Evolutionary conservation across 2,888 invertebrate species (phyloP).

Genomic region (Euplagia quadripunctaria): DNA sequence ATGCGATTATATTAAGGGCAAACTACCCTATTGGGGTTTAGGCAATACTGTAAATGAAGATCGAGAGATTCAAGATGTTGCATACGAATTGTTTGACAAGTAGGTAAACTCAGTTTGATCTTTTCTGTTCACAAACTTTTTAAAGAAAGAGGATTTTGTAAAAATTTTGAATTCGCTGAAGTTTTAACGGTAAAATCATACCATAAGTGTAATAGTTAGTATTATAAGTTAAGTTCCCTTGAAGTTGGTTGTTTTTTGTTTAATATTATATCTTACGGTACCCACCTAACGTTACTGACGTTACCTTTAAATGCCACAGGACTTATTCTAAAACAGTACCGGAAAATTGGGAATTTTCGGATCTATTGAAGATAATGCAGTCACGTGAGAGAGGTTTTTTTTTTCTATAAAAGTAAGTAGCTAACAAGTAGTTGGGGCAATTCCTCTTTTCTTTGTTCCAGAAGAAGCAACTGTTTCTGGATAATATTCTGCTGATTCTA

Average conservation of each 20-base stretch:
- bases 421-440: too few species aligned
- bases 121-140: constrained; percentile 12
- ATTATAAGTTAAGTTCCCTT: background rate
- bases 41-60: constrained; percentile 16
- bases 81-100: constrained; percentile 10
- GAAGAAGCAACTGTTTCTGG: too few species aligned
- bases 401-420: too few species aligned
- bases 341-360: too few species aligned
- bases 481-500: too few species aligned
- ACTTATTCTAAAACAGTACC: background rate
- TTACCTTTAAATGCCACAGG: background rate
- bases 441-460: too few species aligned
- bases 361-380: too few species aligned
- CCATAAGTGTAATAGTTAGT: too few species aligned
- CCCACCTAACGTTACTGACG: background rate
- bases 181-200: background rate
- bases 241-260: background rate
- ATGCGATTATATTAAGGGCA: constrained; percentile 37
- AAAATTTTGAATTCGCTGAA: background rate
- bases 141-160: background rate
- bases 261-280: too few species aligned
- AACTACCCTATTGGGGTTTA: constrained; percentile 25
- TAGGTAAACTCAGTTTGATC: constrained; percentile 7
- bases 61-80: constrained; percentile 13
- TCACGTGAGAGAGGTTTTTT: too few species aligned